Conservation (phyloP, 2,888 invertebrate genomes). For the Amphipyra tragopoginis region DNA sequence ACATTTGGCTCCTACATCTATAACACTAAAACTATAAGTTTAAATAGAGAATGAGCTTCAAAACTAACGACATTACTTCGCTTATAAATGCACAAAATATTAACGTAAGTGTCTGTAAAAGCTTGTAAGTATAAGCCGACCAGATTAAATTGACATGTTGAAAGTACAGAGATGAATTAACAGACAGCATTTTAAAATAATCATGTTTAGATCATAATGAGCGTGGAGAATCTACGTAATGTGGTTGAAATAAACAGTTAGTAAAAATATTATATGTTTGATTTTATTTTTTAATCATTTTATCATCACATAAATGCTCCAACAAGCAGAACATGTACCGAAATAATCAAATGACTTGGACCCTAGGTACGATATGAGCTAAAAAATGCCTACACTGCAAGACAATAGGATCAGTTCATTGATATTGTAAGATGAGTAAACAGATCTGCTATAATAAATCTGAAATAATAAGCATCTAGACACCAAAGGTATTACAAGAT, state of each 20-base stretch:
- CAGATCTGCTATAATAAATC: no score
- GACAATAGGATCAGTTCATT: no score
- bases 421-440: no score
- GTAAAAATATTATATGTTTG: conserved; percentile 73
- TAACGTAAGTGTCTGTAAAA: conserved; percentile 49
- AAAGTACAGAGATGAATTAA: conserved; percentile 8
- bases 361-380: no score
- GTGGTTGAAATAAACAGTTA: conserved; percentile 88
- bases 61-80: conserved; percentile 53
- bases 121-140: conserved; percentile 49
- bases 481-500: no score
- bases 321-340: no score
- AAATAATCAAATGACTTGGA: no score
- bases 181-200: conserved; percentile 48
- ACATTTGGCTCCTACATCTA: conserved; percentile 42
- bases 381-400: no score
- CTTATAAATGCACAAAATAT: conserved; percentile 60
- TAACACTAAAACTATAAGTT: conserved; percentile 55
- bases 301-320: no score
- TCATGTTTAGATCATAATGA: conserved; percentile 59
- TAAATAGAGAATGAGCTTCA: conserved; percentile 63
- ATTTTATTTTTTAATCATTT: conserved; percentile 41
- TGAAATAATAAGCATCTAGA: no score
- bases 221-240: conserved; percentile 74
- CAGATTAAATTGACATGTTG: conserved; percentile 26